Base-by-base conservation (phyloP, 2,797 vertebrate genomes). In the Malurus splendens region DNA sequence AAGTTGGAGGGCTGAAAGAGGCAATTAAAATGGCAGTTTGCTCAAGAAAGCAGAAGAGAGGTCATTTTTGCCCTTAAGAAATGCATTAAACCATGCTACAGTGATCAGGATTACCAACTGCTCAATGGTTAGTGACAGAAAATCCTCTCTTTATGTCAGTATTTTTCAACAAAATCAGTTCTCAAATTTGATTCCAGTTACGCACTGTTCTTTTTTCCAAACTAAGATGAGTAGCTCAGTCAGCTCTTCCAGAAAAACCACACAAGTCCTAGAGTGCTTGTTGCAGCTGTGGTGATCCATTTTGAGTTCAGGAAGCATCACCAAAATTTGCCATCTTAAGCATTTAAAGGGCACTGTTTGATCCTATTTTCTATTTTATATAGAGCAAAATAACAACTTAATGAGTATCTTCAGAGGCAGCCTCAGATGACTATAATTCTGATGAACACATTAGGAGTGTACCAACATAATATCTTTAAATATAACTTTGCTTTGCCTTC, bases 11-110 rank as follows among this genome's bases (percentile, higher is more conserved):
- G 51, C 62, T 90, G 90, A 70, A 95, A 92, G 87, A 87, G 50
- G 70, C 94, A 95, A 95, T 93, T 92, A 86, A 95, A 92, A 94
- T 87, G 93, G 89, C 86, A 90, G 82, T 67, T 89, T 93, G 87
- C 77, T 89, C 75, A 93, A 95, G 90, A 94, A 84, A 92, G 71
- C 66, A 93, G 89, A 94, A 93, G 54, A 83, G 94, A 95, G 78
- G 94, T 94, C 80, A 93, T 75, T 92, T 95, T 93, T 95, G 82
- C 82, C 89, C 82, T 90, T 67, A 73, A 92, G 92, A 91, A 94
- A 91, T 90, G 28, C 80, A 92, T 91, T 91, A 95, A 95, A 62
- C 44, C 84, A 84, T 55, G 89, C 82, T 82, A 91, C 76, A 86
- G 59, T 83, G 93, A 95, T 92, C 76, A 94, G 92, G 92, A 89